These are phyloP conservation scores for Chirona hameri DNA, from an alignment of 2,888 invertebrate genomes.

Conservation along the genomic window DNA sequence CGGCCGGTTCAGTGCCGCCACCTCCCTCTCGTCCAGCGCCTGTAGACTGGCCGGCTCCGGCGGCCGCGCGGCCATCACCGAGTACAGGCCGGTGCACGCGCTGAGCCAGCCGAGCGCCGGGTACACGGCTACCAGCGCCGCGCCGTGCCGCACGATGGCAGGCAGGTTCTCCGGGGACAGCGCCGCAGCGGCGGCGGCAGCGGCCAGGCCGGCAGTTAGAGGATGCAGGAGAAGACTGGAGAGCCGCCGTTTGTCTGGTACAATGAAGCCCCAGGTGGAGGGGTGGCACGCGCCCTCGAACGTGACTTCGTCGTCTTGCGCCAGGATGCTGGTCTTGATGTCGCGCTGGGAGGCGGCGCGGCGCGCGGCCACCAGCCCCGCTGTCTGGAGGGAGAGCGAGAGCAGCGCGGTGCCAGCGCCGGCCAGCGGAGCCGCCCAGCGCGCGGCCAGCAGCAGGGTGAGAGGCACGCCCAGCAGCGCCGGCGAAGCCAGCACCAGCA, in stretches of 20 bases:
- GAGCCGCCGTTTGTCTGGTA: slow-evolving; percentile 35
- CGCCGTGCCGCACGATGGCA: neutral
- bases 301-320: slow-evolving; percentile 38
- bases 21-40: slow-evolving; percentile 30
- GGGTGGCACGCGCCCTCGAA: slow-evolving; percentile 37
- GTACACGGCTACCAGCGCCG: neutral
- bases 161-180: slow-evolving; percentile 30
- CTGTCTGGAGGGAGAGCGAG: neutral
- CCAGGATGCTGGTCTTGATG: slow-evolving; percentile 1
- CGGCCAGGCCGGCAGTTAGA: slow-evolving; percentile 34
- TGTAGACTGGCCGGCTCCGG: slow-evolving; percentile 31
- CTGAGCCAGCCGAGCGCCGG: slow-evolving; percentile 28
- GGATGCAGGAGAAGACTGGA: slow-evolving; percentile 35
- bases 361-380: neutral
- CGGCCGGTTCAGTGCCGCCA: slow-evolving; percentile 24
- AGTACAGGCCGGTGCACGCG: slow-evolving; percentile 26
- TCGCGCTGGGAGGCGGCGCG: neutral
- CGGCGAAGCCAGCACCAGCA: neutral
- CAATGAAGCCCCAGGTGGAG: slow-evolving; percentile 39
- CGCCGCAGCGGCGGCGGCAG: slow-evolving; percentile 34
- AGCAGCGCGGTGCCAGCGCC: neutral
- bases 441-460: neutral
- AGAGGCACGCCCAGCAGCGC: slow-evolving; percentile 7
- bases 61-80: neutral
- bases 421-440: neutral